Evolutionary conservation across 2,888 invertebrate species (phyloP).

Genomic region (Abrostola triplasia): DNA sequence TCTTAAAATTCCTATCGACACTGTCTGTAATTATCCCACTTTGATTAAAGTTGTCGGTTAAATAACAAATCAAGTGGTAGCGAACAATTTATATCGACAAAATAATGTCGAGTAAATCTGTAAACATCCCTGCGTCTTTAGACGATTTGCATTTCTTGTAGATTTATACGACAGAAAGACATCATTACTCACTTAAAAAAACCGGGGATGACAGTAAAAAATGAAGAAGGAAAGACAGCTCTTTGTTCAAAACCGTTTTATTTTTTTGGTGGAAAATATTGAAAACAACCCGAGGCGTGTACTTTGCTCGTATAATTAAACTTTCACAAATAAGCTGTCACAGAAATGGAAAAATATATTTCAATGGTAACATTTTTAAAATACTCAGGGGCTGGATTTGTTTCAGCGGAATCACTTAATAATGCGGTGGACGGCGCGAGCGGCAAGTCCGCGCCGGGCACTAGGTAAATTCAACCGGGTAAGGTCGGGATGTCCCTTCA

Average conservation of each 20-base stretch:
- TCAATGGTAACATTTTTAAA: slow-evolving; percentile 66
- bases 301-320: slow-evolving; percentile 59
- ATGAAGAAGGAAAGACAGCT: slow-evolving; percentile 45
- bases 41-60: slow-evolving; percentile 9
- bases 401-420: slow-evolving; percentile 81
- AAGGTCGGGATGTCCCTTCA: slow-evolving; percentile 76
- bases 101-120: slow-evolving; percentile 15
- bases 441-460: slow-evolving; percentile 42
- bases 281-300: slow-evolving; percentile 51
- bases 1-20: neutral
- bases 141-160: slow-evolving; percentile 38
- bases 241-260: slow-evolving; percentile 50
- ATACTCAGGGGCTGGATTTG: slow-evolving; percentile 72
- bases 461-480: slow-evolving; percentile 71
- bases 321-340: slow-evolving; percentile 66
- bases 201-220: slow-evolving; percentile 53
- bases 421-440: slow-evolving; percentile 64
- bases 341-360: slow-evolving; percentile 62
- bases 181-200: slow-evolving; percentile 55
- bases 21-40: neutral
- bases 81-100: slow-evolving; percentile 13
- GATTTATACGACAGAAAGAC: slow-evolving; percentile 42
- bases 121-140: slow-evolving; percentile 18
- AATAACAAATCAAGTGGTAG: slow-evolving; percentile 12
- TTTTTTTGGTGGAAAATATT: slow-evolving; percentile 46